These are phyloP conservation scores for Philantomba maxwellii DNA, from an alignment of 2,113 vertebrate genomes.

Conservation along the genomic window DNA sequence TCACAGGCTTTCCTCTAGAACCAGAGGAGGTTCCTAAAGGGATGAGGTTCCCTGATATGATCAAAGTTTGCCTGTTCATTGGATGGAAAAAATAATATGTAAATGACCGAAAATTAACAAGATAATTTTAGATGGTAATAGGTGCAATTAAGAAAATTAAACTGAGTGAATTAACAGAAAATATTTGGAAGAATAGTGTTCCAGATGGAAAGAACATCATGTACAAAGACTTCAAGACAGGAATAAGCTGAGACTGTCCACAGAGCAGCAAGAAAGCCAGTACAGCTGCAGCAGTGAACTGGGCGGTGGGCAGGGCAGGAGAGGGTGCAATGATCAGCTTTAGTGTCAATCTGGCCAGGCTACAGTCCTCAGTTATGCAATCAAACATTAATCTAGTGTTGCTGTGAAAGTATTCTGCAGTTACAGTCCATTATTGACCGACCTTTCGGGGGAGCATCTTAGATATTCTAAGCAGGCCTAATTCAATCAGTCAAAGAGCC, in stretches of 20 bases:
- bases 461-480: background rate
- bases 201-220: background rate
- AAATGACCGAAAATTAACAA: background rate
- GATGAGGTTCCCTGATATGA: background rate
- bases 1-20: background rate
- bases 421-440: background rate
- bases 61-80: background rate
- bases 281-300: background rate
- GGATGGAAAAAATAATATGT: background rate
- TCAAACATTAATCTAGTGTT: background rate
- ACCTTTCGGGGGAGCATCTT: background rate
- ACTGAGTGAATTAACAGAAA: background rate
- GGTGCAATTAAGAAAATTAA: background rate
- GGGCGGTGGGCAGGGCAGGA: fast-evolving
- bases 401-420: background rate
- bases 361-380: background rate
- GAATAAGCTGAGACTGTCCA: background rate
- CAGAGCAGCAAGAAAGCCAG: background rate
- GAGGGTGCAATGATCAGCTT: background rate
- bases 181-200: background rate
- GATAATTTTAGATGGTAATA: background rate
- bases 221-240: background rate
- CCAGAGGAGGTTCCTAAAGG: background rate
- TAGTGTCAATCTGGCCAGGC: background rate
- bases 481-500: background rate